These are phyloP conservation scores for Lordiphosa collinella DNA, from an alignment of 1,140 invertebrate species.

Conservation along the genomic window DNA sequence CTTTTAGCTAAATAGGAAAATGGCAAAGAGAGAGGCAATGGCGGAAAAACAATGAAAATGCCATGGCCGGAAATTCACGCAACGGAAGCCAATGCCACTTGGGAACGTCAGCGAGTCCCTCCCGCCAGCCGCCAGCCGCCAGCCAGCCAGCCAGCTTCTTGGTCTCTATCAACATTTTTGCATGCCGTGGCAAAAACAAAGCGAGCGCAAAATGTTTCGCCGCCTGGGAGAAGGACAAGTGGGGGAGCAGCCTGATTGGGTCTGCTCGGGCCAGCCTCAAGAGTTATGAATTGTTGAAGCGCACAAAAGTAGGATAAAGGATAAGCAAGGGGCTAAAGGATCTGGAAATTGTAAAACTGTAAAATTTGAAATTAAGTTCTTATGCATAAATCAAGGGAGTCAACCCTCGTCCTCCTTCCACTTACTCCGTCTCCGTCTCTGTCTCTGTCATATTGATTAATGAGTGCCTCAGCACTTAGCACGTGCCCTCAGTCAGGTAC, in stretches of 20 bases:
- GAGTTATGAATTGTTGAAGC: conserved; percentile 42
- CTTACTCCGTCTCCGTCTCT: background rate
- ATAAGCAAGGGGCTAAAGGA: conserved; percentile 5
- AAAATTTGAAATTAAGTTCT: conserved; percentile 55
- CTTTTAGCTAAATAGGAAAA: conserved; percentile 70
- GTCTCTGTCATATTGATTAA: conserved; percentile 57
- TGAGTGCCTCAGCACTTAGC: conserved; percentile 61
- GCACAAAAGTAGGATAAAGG: conserved; percentile 27
- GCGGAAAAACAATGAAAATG: conserved; percentile 61
- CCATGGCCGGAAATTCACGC: conserved; percentile 59
- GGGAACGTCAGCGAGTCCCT: conserved; percentile 34
- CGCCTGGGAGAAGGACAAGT: conserved; percentile 15
- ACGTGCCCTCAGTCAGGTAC: conserved; percentile 66
- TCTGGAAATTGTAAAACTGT: conserved; percentile 21
- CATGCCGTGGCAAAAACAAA: conserved; percentile 51
- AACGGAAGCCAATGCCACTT: conserved; percentile 58
- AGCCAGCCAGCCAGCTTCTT: background rate
- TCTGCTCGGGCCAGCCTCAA: conserved; percentile 16
- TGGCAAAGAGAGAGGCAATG: background rate
- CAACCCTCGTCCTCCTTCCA: background rate
- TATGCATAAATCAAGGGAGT: conserved; percentile 62
- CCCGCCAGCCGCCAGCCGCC: background rate
- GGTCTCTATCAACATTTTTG: conserved; percentile 28
- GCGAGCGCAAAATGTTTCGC: conserved; percentile 45
- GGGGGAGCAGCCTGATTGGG: conserved; percentile 23